Conservation (phyloP, 2,113 vertebrate genomes). For the Sarotherodon lohbergeri region DNA sequence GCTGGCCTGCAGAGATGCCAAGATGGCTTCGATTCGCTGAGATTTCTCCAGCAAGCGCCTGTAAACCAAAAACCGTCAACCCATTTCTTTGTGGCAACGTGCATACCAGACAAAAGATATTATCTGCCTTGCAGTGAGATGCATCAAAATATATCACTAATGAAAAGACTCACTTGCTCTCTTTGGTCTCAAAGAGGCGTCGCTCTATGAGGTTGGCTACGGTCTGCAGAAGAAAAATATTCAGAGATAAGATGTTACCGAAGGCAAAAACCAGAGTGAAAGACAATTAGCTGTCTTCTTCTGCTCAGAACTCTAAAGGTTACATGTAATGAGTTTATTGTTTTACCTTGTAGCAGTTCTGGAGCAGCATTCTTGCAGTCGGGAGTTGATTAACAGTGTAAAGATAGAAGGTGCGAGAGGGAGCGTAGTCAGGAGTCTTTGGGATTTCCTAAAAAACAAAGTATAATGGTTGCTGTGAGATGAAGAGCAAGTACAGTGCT, state of each 20-base stretch:
- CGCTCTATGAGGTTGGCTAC: conserved; percentile 89
- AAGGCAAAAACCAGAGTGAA: background rate
- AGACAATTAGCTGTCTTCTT: background rate
- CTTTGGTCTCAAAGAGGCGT: conserved; percentile 84
- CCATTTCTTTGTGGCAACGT: background rate
- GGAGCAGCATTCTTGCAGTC: conserved; percentile 82
- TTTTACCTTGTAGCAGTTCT: conserved; percentile 87
- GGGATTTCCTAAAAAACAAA: conserved; percentile 83
- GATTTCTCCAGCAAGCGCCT: conserved; percentile 95
- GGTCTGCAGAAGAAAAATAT: conserved; percentile 69
- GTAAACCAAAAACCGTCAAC: background rate
- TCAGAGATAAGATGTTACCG: background rate
- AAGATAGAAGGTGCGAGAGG: conserved; percentile 92
- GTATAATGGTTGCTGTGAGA: conserved; percentile 9
- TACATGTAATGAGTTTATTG: background rate
- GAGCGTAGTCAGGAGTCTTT: conserved; percentile 91
- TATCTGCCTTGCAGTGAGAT: background rate
- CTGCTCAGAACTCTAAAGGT: background rate
- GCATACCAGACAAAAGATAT: background rate
- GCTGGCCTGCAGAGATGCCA: conserved; percentile 89
- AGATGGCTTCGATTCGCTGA: conserved; percentile 91
- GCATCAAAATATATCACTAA: background rate
- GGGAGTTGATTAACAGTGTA: conserved; percentile 84
- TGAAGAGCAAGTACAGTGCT: background rate
- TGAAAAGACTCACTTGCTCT: conserved; percentile 85